Base-by-base conservation (phyloP, 2,797 vertebrate genomes). In the Pempheris klunzingeri region DNA sequence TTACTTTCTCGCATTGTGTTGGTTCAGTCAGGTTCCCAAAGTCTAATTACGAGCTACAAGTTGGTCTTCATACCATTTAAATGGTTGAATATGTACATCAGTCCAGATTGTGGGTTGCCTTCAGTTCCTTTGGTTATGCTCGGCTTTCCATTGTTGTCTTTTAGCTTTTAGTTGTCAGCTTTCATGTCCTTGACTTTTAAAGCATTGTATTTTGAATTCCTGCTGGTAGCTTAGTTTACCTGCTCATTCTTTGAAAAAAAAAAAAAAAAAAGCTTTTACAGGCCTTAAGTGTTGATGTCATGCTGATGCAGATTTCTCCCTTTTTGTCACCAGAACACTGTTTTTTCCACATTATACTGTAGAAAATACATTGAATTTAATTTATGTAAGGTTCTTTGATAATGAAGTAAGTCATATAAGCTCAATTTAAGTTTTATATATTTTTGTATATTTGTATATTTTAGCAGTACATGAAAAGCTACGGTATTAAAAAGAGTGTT, bases 121-220 rank as follows among this genome's bases (percentile, higher is more conserved):
- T 54, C 20, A 39, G 4, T 34, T 50, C 24, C 2, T 18, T 47
- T 53, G 38, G 36, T 64, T 60, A 54, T 18, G 36, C 30, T 61
- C 39, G 26, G 13, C 53, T 71, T 67, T 28, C 6, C 5, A 1
- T 28, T 26, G 47, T 44, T 55, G 58, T n/a, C 47, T 10, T 55
- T 63, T 26, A 50, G 17, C 47, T 81, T 55, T 69, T 13, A 63
- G 32, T 44, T 46, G 28, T 65, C 32, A 57, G 41, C 38, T 62
- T 72, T 69, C 30, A 38, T 73, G 53, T 57, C 20, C 41, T 13
- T 78, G 49, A 65, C 41, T 18, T 55, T 72, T 74, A 39, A 73
- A 54, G 26, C 28, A 24, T 61, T 64, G 53, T 34, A 63, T 44
- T 74, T 70, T 4, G 17, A 68, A 52, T 22, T 69, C 30, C 70